phyloP scores from a whole-genome alignment of 2,888 invertebrate species.

The Lobophora halterata region DNA sequence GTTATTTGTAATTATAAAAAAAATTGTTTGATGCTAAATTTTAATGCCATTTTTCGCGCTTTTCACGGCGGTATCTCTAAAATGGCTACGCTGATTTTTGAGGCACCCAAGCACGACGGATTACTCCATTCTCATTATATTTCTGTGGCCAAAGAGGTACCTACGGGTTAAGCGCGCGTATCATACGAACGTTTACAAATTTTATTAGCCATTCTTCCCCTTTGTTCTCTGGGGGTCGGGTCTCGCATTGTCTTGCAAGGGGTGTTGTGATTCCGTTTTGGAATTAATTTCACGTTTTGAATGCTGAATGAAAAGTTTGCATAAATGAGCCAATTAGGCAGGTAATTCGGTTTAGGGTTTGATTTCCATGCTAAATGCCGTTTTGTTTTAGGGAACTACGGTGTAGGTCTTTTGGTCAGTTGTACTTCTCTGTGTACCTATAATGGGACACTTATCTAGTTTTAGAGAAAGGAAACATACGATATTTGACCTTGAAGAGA shows the following conservation, averaged over 20 bases:
- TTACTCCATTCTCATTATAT: slow-evolving; percentile 61
- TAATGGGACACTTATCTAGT: too few relatives aligned
- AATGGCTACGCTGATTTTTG: slow-evolving; percentile 35
- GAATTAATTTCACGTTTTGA: slow-evolving; percentile 23
- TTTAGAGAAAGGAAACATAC: too few relatives aligned
- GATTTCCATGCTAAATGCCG: neutral
- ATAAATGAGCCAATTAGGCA: slow-evolving; percentile 23
- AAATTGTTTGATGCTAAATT: too few relatives aligned
- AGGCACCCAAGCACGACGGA: slow-evolving; percentile 51
- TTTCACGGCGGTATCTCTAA: too few relatives aligned
- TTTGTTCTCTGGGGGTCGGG: slow-evolving; percentile 50
- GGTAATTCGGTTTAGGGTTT: slow-evolving; percentile 15
- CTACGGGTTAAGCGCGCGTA: slow-evolving; percentile 72
- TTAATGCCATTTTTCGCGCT: too few relatives aligned
- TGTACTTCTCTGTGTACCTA: too few relatives aligned
- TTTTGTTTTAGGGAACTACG: slow-evolving; percentile 3
- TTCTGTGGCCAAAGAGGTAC: slow-evolving; percentile 52
- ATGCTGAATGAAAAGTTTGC: slow-evolving; percentile 24
- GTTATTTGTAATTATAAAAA: too few relatives aligned
- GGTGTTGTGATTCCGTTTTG: slow-evolving; percentile 26
- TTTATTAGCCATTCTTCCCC: slow-evolving; percentile 63
- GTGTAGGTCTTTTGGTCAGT: too few relatives aligned
- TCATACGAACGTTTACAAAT: slow-evolving; percentile 75
- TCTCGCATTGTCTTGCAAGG: slow-evolving; percentile 22
- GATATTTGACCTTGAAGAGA: too few relatives aligned